Percentiles rank a stretch among this genome's conserved stretches.
Conservation (phyloP, 30 jellyfish, hydroid and myxozoan genomes). For the Aurelia sp. region DNA sequence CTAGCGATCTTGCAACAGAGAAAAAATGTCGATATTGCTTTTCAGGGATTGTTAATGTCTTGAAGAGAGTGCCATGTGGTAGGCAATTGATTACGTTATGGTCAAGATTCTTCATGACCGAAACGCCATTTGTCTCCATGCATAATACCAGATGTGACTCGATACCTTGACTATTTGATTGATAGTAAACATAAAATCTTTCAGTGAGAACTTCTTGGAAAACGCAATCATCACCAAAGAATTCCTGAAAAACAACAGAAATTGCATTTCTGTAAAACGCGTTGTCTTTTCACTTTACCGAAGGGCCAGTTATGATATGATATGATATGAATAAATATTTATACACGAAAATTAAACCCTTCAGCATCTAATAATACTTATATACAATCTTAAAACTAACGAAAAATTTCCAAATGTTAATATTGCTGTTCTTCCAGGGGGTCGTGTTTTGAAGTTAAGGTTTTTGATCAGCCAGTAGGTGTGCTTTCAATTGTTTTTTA, state of each 20-base stretch:
- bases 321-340: too few relatives aligned
- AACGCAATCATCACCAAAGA: slow-evolving; percentile 23
- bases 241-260: slow-evolving; percentile 16
- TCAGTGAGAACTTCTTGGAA: slow-evolving; percentile 47
- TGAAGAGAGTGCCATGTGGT: slow-evolving; percentile 28
- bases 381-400: too few relatives aligned
- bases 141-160: slow-evolving; percentile 5
- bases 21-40: slow-evolving; percentile 17
- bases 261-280: too few relatives aligned
- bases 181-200: slow-evolving; percentile 32
- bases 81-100: neutral
- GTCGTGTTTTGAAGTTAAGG: too few relatives aligned
- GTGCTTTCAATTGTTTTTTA: too few relatives aligned
- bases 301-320: too few relatives aligned
- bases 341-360: too few relatives aligned
- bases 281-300: too few relatives aligned
- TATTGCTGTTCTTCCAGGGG: too few relatives aligned
- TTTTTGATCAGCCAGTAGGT: too few relatives aligned
- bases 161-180: slow-evolving; percentile 1
- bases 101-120: neutral
- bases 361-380: too few relatives aligned
- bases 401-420: too few relatives aligned
- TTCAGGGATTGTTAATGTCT: slow-evolving; percentile 38
- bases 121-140: slow-evolving; percentile 17
- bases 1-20: slow-evolving; percentile 39